A percentile compares a stretch with the other conserved stretches of the same genome.
phyloP scores from a whole-genome alignment of 2,797 vertebrate species.

The Melanogrammus aeglefinus region DNA sequence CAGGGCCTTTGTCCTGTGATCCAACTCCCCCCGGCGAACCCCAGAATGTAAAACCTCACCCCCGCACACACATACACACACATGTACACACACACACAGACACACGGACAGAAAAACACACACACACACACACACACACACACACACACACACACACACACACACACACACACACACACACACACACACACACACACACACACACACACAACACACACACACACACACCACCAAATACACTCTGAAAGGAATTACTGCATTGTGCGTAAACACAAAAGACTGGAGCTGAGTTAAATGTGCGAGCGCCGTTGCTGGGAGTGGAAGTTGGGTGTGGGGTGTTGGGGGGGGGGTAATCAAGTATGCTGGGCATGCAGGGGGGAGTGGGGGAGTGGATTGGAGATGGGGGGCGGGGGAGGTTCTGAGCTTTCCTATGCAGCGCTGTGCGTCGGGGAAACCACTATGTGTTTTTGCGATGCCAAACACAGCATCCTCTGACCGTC shows the following conservation, averaged over 20 bases:
- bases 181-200: too few relatives aligned
- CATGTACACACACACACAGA: too few relatives aligned
- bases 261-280: conserved; percentile 39
- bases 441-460: conserved; percentile 33
- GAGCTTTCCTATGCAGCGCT: conserved; percentile 33
- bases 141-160: too few relatives aligned
- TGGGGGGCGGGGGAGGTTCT: not conserved
- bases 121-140: too few relatives aligned
- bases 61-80: too few relatives aligned
- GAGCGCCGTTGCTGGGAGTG: conserved; percentile 18
- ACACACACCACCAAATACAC: conserved; percentile 9
- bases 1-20: too few relatives aligned
- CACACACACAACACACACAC: not conserved
- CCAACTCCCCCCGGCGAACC: too few relatives aligned
- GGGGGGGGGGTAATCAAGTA: conserved; percentile 37
- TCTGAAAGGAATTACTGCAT: conserved; percentile 42
- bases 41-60: too few relatives aligned
- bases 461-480: conserved; percentile 31
- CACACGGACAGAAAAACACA: too few relatives aligned
- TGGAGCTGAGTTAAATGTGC: conserved; percentile 15
- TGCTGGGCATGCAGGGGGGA: conserved; percentile 28
- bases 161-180: too few relatives aligned
- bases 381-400: not conserved
- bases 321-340: too few relatives aligned
- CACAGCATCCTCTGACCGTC: conserved; percentile 22